Percentiles rank a stretch among this genome's conserved stretches.
phyloP scores from a whole-genome alignment of 1,140 invertebrate genomes.

The Macrobrachium rosenbergii region DNA sequence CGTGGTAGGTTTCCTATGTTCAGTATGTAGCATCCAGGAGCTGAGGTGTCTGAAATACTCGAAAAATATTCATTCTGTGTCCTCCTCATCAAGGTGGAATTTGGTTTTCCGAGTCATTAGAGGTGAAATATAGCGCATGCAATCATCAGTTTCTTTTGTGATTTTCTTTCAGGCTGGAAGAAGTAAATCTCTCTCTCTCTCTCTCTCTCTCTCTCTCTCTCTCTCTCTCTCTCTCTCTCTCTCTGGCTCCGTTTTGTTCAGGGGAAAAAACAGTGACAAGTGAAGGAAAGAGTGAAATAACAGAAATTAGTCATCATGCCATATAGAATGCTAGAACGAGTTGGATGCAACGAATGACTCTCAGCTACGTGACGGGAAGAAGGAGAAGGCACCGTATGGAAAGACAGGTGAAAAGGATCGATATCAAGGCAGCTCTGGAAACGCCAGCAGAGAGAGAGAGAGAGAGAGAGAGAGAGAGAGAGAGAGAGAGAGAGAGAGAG shows the following conservation, averaged over 20 bases:
- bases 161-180: too few species aligned
- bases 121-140: too few species aligned
- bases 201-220: conserved; percentile 26
- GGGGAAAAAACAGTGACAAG: not conserved
- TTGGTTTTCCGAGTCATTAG: too few species aligned
- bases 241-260: not conserved
- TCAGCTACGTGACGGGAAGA: not conserved
- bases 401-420: not conserved
- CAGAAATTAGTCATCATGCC: too few species aligned
- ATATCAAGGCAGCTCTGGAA: not conserved
- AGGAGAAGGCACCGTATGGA: not conserved
- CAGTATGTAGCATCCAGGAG: too few species aligned
- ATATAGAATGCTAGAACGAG: too few species aligned
- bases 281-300: not conserved
- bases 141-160: too few species aligned
- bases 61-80: too few species aligned
- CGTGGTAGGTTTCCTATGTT: too few species aligned
- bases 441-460: not conserved
- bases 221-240: conserved; percentile 23
- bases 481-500: conserved; percentile 12
- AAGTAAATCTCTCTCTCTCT: conserved; percentile 10
- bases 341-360: not conserved
- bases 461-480: conserved; percentile 14
- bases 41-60: too few species aligned
- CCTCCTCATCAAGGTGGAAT: too few species aligned